Evolutionary conservation across 2,113 vertebrate genomes (phyloP), one percentile per base, ranked within the genome.

Genomic region (Oceanodroma tethys): DNA sequence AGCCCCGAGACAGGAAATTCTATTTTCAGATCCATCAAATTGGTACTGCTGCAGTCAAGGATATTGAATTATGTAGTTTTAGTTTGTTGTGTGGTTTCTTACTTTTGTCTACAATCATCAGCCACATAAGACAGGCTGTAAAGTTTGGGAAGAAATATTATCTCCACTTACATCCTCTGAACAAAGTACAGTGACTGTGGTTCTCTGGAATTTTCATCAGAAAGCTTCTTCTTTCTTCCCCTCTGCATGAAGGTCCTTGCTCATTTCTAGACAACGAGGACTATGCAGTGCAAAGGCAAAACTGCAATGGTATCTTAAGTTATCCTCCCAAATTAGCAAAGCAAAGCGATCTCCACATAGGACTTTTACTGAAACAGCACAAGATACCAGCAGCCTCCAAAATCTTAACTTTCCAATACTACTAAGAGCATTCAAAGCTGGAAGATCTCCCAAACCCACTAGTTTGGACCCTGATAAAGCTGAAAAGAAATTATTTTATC

Each of bases 11-110:
- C 13, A 84, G 43, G 59, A 96, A 94, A 88, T 79, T 90, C 68
- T 92, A 55, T 81, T 93, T 93, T 84, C 82, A 95, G 67, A 88
- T 63, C 30, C 47, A 95, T 71, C 63, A 66, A 62, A 90, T 38
- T 60, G 40, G 65, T 71, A 86, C n/a, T 83, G 50, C 26, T 88
- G 50, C 27, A 83, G 67, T 83, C 79, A 88, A 70, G 36, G 40
- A 67, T 50, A 90, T 60, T 86, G 76, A 93, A 93, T 67, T 20
- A 90, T 18, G 30, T 11, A 32, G 30, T 40, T 93, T 76, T 58
- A 80, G 34, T 56, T 86, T 93, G 45, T 73, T 78, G 40, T 83
- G 45, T 0, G 1, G 75, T 75, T 93, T 88, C 74, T 89, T 67
- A 43, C 26, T 81, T 47, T 71, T 90, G 47, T 67, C 55, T 66